Conservation (phyloP, 2,797 vertebrate species). For the Erithacus rubecula region DNA sequence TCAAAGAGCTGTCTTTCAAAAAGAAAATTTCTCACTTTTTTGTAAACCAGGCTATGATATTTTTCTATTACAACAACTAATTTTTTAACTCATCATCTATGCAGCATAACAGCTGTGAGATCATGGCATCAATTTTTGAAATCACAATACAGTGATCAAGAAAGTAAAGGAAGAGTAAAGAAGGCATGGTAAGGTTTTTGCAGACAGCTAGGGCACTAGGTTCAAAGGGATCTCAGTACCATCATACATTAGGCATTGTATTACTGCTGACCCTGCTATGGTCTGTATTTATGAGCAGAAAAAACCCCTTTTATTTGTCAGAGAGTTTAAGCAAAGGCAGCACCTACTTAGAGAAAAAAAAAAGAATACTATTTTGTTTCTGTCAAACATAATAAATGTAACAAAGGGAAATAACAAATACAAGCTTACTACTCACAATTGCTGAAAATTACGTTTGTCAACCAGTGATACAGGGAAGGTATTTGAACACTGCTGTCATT, state of each 20-base stretch:
- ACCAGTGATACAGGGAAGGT: not conserved
- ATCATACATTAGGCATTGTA: not conserved
- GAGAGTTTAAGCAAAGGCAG: not conserved
- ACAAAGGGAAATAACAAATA: not conserved
- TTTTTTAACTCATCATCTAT: not conserved
- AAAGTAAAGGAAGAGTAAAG: not conserved
- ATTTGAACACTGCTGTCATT: not conserved
- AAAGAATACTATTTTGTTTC: slow-evolving; percentile 11
- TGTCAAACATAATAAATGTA: not conserved
- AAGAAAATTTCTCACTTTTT: not conserved
- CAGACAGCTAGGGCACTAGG: not conserved
- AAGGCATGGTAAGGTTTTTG: not conserved
- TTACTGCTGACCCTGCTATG: not conserved
- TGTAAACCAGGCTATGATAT: not conserved
- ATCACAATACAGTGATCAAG: not conserved
- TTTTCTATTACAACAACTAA: not conserved
- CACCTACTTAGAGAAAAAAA: not conserved
- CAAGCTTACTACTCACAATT: not conserved
- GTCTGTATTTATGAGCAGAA: not conserved
- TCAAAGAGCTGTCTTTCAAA: not conserved
- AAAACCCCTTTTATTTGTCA: not conserved
- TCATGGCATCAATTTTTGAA: not conserved
- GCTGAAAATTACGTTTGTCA: not conserved
- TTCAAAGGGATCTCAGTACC: not conserved
- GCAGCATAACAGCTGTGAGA: not conserved